phyloP scores from a whole-genome alignment of 2,113 vertebrate species.

The Oreotrochilus melanogaster region DNA sequence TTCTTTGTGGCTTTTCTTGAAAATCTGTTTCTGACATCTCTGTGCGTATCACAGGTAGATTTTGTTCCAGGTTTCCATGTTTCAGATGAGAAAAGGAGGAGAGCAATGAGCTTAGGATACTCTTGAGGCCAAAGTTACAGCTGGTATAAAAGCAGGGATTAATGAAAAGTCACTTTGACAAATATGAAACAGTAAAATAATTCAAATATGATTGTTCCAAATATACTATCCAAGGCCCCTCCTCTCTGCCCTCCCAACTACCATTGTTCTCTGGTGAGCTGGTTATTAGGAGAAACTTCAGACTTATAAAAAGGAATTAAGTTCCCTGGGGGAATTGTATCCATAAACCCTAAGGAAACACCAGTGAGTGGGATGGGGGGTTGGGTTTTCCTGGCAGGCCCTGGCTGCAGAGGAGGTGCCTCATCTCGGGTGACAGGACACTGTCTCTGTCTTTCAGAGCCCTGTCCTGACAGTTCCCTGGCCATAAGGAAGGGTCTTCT shows the following conservation, averaged over 20 bases:
- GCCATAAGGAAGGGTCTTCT: not conserved
- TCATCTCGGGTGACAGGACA: fast-evolving
- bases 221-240: not conserved
- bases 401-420: not conserved
- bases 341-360: not conserved
- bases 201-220: not conserved
- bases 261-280: not conserved
- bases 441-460: not conserved
- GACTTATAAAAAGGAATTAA: not conserved
- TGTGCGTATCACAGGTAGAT: not conserved
- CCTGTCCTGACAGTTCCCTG: not conserved
- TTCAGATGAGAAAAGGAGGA: not conserved
- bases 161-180: not conserved
- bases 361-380: not conserved
- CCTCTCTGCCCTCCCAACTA: fast-evolving
- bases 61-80: not conserved
- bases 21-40: not conserved
- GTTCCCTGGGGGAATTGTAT: not conserved
- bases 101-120: not conserved
- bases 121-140: not conserved
- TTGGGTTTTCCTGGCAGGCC: not conserved
- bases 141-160: not conserved
- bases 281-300: not conserved
- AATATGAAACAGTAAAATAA: not conserved
- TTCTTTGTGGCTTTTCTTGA: not conserved